Evolutionary conservation across 2,797 vertebrate genomes (phyloP).

Genomic region (Chromobotia macracanthus): DNA sequence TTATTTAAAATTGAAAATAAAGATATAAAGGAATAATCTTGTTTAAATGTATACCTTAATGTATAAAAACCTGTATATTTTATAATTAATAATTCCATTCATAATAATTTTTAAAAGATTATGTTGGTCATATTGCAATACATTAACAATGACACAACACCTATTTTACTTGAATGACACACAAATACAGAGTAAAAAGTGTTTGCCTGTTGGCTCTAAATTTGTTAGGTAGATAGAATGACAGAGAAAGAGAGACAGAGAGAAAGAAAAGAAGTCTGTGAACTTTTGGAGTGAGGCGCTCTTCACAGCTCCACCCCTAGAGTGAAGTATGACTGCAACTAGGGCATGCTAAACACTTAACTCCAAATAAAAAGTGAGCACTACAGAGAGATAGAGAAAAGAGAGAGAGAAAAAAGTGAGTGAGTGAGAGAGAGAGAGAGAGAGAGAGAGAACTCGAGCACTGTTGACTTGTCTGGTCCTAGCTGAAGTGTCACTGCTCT

Average conservation of each 20-base stretch:
- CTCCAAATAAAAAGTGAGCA: constrained; percentile 26
- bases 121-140: background rate
- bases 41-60: too few species aligned
- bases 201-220: constrained; percentile 6
- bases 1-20: too few species aligned
- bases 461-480: constrained; percentile 74
- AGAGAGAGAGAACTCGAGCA: constrained; percentile 64
- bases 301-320: constrained; percentile 73
- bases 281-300: constrained; percentile 59
- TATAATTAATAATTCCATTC: too few species aligned
- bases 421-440: background rate
- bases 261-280: background rate
- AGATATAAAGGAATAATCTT: too few species aligned
- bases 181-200: background rate
- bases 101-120: too few species aligned
- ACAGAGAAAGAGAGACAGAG: background rate
- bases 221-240: background rate
- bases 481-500: constrained; percentile 69
- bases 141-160: background rate
- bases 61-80: too few species aligned
- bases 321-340: constrained; percentile 72
- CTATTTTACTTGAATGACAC: background rate
- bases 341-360: constrained; percentile 68
- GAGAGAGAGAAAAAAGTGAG: constrained; percentile 10
- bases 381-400: constrained; percentile 39